Evolutionary conservation across 2,888 invertebrate genomes (phyloP), one percentile per base, ranked within the genome.

Genomic region (Neoscelio sp.): DNA sequence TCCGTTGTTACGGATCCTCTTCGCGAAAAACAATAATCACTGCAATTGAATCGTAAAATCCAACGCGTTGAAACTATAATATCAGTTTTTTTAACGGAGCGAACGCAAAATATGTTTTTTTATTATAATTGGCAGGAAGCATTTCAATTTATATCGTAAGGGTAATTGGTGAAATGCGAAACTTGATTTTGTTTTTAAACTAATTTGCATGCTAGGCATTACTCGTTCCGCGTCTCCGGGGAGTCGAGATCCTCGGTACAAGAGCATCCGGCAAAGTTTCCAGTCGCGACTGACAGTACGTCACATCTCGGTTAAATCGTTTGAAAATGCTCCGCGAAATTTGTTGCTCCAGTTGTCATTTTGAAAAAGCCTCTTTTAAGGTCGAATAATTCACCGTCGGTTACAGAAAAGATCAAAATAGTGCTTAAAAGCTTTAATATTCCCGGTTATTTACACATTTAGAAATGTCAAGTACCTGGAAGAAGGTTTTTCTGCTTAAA

Each of bases 341-440:
- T 70, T 60, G 60, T 70, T 70, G 70, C 70, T 70, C 70, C 52
- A 70, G 50, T 70, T 70, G 60, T 50, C 70, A 18, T 28, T 60
- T 18, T 70, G 20, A 70, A 70, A 70, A 60, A 40, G 50, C 20
- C 2, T n/a, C 23, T 5, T 33, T 65, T 65, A 15, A 44, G 44
- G 33, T 54, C 28, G 50, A 10, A 50, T 70, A 58, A 68, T 68
- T 58, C 44, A 35, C 4, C 15, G 10, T 28, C n/a, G 8, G 2
- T 28, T 6, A 6, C 2, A 28, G n/a, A n/a, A n/a, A n/a, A n/a
- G n/a, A n/a, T n/a, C n/a, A n/a, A n/a, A n/a, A n/a, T n/a, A n/a
- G n/a, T n/a, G n/a, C n/a, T n/a, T n/a, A n/a, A n/a, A n/a, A n/a
- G n/a, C n/a, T n/a, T n/a, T n/a, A n/a, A n/a, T n/a, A n/a, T n/a